Evolutionary conservation across 1,140 invertebrate species (phyloP).

Genomic region (Himalopsyche phryganea): DNA sequence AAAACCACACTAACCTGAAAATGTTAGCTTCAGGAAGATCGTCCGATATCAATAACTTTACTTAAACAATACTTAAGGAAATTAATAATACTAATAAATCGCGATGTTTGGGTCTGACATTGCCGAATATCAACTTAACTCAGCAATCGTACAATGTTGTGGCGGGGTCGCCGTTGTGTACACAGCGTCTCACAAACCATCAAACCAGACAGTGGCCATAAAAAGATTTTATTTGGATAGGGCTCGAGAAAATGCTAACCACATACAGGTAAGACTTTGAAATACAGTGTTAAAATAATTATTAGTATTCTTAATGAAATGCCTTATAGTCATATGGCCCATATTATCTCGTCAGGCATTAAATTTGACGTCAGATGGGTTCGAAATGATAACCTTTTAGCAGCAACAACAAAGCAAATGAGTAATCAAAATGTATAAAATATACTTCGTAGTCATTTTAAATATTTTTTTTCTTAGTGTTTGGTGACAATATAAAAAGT

Average conservation of each 20-base stretch:
- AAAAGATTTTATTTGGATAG: constrained; percentile 75
- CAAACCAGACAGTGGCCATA: constrained; percentile 65
- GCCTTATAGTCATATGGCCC: neutral
- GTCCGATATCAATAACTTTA: neutral
- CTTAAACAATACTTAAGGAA: neutral
- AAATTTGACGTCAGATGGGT: neutral
- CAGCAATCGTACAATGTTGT: constrained; percentile 64
- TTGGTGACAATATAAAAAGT: too few relatives aligned
- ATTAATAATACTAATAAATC: constrained; percentile 4
- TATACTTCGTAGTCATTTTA: too few relatives aligned
- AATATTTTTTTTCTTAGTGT: too few relatives aligned
- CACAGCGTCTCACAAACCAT: constrained; percentile 65
- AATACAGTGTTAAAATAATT: neutral
- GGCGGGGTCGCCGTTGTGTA: constrained; percentile 65
- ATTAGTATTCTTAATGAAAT: neutral
- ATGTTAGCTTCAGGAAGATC: constrained; percentile 14
- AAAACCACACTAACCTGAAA: constrained; percentile 21
- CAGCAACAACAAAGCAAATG: too few relatives aligned
- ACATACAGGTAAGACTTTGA: constrained; percentile 58
- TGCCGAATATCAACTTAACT: constrained; percentile 57
- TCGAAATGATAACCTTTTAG: neutral
- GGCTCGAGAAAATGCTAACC: constrained; percentile 60
- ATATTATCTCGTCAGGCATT: neutral
- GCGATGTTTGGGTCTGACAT: constrained; percentile 41
- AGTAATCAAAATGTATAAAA: too few relatives aligned